Percentiles rank a stretch among this genome's conserved stretches.
Conservation (phyloP, 1,140 invertebrate genomes). For the Nilaparvata lugens region DNA sequence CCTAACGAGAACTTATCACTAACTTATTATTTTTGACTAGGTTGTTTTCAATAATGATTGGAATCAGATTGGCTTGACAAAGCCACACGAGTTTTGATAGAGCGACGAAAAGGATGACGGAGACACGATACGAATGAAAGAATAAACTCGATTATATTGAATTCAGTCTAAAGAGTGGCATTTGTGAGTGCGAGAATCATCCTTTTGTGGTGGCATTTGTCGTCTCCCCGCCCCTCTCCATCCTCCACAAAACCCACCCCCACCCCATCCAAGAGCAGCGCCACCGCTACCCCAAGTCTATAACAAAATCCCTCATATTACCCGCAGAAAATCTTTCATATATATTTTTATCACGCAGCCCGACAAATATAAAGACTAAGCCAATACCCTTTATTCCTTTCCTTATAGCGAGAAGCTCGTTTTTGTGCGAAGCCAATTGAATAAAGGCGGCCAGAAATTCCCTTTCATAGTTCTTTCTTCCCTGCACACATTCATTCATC, state of each 20-base stretch:
- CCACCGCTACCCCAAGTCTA: not conserved
- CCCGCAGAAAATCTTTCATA: slow-evolving; percentile 6
- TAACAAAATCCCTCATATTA: slow-evolving; percentile 10
- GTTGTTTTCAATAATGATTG: too few species aligned
- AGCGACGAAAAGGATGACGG: too few species aligned
- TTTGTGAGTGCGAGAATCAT: not conserved
- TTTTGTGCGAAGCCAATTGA: slow-evolving; percentile 10
- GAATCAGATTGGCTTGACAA: too few species aligned
- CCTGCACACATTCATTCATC: not conserved
- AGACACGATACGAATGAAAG: too few species aligned
- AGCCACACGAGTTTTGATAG: too few species aligned
- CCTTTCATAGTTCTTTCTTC: not conserved
- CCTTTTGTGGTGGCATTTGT: too few species aligned
- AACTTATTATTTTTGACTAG: too few species aligned
- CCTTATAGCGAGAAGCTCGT: slow-evolving; percentile 8
- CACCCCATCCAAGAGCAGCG: too few species aligned
- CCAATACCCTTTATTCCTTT: slow-evolving; percentile 12
- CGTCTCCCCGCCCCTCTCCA: too few species aligned
- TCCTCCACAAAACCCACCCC: too few species aligned
- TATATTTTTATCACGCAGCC: slow-evolving; percentile 8
- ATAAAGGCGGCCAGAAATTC: slow-evolving; percentile 4
- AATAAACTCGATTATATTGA: not conserved
- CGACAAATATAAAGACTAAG: slow-evolving; percentile 13
- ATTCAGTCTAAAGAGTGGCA: not conserved
- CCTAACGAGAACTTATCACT: too few species aligned